Conservation (phyloP, 2,888 invertebrate genomes). For the Balanococcus diminutus region DNA sequence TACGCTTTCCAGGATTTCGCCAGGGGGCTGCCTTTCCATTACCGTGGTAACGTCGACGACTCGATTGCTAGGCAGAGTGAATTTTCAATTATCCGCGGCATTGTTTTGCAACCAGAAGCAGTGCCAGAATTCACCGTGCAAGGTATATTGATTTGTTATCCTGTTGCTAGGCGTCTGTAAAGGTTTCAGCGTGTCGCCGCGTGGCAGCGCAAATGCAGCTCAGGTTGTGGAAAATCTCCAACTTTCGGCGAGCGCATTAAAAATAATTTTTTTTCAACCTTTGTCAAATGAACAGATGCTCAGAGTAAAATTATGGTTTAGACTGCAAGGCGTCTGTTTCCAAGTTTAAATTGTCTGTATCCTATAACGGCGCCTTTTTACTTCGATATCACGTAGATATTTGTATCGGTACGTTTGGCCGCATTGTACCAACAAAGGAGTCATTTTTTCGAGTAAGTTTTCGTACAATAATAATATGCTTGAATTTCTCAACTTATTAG, state of each 20-base stretch:
- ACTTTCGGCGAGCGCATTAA: background rate
- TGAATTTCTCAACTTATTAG: no score
- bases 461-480: background rate
- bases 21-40: background rate
- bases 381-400: background rate
- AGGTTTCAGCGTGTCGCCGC: background rate
- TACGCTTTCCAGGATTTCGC: background rate
- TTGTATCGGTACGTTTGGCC: background rate
- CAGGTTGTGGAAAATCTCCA: conserved; percentile 7
- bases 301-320: conserved; percentile 29
- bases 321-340: conserved; percentile 7
- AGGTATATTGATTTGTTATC: background rate
- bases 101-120: background rate
- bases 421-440: background rate
- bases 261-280: background rate
- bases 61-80: background rate
- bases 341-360: background rate
- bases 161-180: conserved; percentile 15
- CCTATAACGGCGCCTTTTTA: background rate
- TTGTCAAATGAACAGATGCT: background rate
- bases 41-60: background rate
- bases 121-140: background rate
- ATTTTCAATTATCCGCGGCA: background rate
- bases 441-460: background rate
- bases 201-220: background rate